Conservation (phyloP, 2,797 vertebrate species). For the Sebastiscus albofasciatus region DNA sequence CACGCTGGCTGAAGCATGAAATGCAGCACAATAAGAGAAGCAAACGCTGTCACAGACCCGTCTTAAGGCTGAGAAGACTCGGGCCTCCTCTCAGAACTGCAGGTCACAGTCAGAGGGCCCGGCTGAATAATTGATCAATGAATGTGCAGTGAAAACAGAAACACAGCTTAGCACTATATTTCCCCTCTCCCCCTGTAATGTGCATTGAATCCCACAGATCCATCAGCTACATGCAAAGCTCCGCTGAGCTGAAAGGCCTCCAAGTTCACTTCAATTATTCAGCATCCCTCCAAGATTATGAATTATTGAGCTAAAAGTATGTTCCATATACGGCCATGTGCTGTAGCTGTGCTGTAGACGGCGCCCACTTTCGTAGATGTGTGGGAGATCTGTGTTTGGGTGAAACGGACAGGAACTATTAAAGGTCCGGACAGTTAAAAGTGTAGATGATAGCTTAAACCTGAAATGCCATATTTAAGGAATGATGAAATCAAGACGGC, state of each 20-base stretch:
- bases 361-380: constrained; percentile 61
- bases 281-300: constrained; percentile 86
- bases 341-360: constrained; percentile 73
- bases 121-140: constrained; percentile 88
- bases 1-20: constrained; percentile 57
- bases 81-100: constrained; percentile 73
- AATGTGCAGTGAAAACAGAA: constrained; percentile 83
- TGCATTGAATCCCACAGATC: constrained; percentile 84
- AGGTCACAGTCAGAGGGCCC: constrained; percentile 83
- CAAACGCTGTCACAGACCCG: constrained; percentile 68
- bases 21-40: constrained; percentile 68
- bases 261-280: constrained; percentile 91
- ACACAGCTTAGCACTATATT: constrained; percentile 88
- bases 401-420: constrained; percentile 57
- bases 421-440: constrained; percentile 33
- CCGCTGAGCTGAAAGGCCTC: constrained; percentile 86
- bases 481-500: constrained; percentile 20
- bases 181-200: constrained; percentile 82
- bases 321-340: constrained; percentile 81
- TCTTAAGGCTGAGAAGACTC: constrained; percentile 55
- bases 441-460: constrained; percentile 32
- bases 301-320: constrained; percentile 91
- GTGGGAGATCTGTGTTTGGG: constrained; percentile 66
- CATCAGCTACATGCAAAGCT: constrained; percentile 87
- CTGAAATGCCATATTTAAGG: constrained; percentile 24